Evolutionary conservation across 30 jellyfish, hydroid and myxozoan genomes (phyloP), one percentile per base, ranked within the genome.

Genomic region (Turritopsis dohrnii): DNA sequence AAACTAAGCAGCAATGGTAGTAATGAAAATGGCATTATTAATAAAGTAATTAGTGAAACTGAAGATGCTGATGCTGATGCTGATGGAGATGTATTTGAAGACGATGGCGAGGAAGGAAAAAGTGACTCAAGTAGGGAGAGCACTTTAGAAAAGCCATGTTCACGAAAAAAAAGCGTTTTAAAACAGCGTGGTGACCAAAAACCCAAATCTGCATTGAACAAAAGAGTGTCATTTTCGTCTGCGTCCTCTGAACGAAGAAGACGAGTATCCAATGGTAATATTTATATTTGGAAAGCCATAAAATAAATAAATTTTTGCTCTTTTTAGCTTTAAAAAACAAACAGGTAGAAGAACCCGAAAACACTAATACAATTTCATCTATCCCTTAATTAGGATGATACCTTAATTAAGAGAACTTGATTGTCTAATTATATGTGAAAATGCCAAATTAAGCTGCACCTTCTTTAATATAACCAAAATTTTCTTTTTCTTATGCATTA

Each of bases 211-310:
- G 85, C 87, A n/a, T 41, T 23, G 52, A 96, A 86, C 29, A 94
- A 94, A 71, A 66, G 99, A 52, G 99, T 94, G 53, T 94, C 99
- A 26, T 94, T 94, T 86, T 94, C 96, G 53, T 85, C 99, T n/a
- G 81, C 72, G 13, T 89, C 94, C 22, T 85, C 93, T 27, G 95
- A 89, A 54, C 81, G 91, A 84, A 79, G 85, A 82, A 81, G 83
- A 65, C 22, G 96, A 73, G 96, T 89, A 28, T 88, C 96, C 23
- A 89, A 84, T 81, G 99, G 99, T 94, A 80, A 71, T 41, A 41
- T 41, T 3, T 41, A 41, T 41, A 41, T 41, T 5, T 41, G 5
- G 13, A 41, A 41, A 41, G 5, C 60, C 5, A n/a, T n/a, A n/a
- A n/a, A n/a, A n/a, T n/a, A n/a, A n/a, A n/a, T n/a, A n/a, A n/a